Conservation (phyloP, 2,113 vertebrate genomes). For the Blennius ocellaris region DNA sequence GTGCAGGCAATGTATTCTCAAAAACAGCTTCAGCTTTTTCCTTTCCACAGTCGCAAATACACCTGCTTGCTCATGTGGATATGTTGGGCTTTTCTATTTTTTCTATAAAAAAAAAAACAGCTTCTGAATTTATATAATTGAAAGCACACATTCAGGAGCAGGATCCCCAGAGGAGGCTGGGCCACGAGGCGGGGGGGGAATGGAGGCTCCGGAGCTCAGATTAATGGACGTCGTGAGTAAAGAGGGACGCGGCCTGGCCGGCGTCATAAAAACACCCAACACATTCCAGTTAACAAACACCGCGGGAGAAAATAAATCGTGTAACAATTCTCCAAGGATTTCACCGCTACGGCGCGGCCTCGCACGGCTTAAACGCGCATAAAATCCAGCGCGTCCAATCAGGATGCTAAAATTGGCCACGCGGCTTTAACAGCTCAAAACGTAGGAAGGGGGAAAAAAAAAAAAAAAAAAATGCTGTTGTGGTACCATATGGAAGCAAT, state of each 20-base stretch:
- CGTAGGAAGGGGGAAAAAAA: neutral
- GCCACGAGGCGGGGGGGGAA: constrained; percentile 33
- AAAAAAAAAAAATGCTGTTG: neutral
- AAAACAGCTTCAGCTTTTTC: too few species aligned
- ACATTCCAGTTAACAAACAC: too few species aligned
- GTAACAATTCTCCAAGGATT: too few species aligned
- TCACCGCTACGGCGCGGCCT: too few species aligned
- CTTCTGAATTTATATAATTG: neutral
- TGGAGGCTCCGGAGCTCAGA: constrained; percentile 53
- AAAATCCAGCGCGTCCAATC: neutral
- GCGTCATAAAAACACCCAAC: neutral
- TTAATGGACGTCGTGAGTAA: neutral
- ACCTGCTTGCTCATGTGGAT: too few species aligned
- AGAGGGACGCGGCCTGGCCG: constrained; percentile 52
- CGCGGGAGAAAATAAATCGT: neutral
- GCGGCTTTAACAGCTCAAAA: neutral
- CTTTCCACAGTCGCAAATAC: too few species aligned
- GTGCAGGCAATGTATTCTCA: too few species aligned
- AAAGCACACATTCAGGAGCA: neutral
- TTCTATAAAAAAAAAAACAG: too few species aligned
- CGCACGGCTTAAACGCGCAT: neutral
- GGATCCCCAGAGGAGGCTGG: constrained; percentile 16
- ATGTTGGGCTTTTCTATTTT: too few species aligned
- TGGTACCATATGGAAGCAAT: neutral
- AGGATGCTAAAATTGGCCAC: neutral